A percentile compares a stretch with the other conserved stretches of the same genome.
These are phyloP conservation scores for rat (Rattus norvegicus) DNA, from an alignment of 2,113 vertebrate species.

Conservation along the genomic window GRCr8 NC_086035.1:64889001-64889500, in stretches of 20 bases:
- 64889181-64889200: not conserved
- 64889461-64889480: not conserved
- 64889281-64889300: not conserved
- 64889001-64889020: not conserved
- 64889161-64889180: not conserved
- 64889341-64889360: not conserved
- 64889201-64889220: not conserved
- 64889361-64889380: constrained; percentile 15
- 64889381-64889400: constrained; percentile 38
- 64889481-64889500: not conserved
- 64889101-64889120: not conserved
- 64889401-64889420: not conserved
- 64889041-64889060: not conserved
- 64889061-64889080: not conserved
- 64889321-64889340: constrained; percentile 15
- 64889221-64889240: not conserved
- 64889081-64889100: not conserved
- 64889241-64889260: not conserved
- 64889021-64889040: not conserved
- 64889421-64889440: not conserved
- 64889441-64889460: not conserved
- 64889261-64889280: constrained; percentile 4
- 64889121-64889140: not conserved
- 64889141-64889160: not conserved
- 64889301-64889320: not conserved